Conservation (phyloP, 1,140 invertebrate genomes). For the Nasonia giraulti region DNA sequence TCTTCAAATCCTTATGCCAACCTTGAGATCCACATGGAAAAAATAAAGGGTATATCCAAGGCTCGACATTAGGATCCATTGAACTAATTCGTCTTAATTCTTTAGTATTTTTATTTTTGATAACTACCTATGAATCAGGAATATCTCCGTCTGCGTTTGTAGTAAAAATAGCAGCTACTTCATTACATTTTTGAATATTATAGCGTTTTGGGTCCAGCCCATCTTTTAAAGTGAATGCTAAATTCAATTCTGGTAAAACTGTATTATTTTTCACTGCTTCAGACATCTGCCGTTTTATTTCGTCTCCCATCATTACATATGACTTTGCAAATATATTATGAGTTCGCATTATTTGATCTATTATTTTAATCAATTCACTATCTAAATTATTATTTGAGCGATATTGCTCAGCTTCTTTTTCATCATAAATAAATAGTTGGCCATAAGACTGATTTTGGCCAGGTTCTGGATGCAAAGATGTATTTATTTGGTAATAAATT, state of each 20-base stretch:
- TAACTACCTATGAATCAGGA: neutral
- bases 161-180: too few species aligned
- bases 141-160: too few species aligned
- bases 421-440: conserved; percentile 49
- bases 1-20: neutral
- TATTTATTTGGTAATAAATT: conserved; percentile 21
- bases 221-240: neutral
- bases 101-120: conserved; percentile 14
- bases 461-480: neutral
- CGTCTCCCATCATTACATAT: conserved; percentile 12
- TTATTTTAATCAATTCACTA: conserved; percentile 26
- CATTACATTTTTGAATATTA: neutral
- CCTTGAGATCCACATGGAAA: neutral
- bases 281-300: neutral
- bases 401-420: conserved; percentile 38
- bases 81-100: conserved; percentile 12
- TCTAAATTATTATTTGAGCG: conserved; percentile 32
- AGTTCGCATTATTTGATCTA: conserved; percentile 38
- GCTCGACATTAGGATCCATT: conserved; percentile 18
- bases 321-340: conserved; percentile 36
- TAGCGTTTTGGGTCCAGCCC: neutral
- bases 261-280: neutral
- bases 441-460: conserved; percentile 28
- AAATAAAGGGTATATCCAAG: conserved; percentile 19
- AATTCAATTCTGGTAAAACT: neutral